Evolutionary conservation across 2,888 invertebrate species (phyloP).

Genomic region (Rhabditophanes sp.): DNA sequence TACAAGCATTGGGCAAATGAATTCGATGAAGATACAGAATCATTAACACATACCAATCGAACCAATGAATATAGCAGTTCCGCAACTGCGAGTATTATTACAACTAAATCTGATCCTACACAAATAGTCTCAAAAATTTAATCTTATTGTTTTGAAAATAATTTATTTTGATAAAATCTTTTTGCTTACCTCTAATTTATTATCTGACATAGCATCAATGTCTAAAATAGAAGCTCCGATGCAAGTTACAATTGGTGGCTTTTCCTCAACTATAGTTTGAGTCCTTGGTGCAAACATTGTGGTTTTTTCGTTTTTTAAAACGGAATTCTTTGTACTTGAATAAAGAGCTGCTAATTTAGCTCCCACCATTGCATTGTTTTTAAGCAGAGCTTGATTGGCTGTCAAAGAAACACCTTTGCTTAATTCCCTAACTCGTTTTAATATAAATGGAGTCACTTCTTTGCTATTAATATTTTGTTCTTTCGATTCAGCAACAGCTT

Average conservation of each 20-base stretch:
- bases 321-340: constrained; percentile 4
- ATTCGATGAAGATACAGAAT: too few relatives aligned
- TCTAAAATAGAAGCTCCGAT: constrained; percentile 43
- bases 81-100: neutral
- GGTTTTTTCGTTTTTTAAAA: constrained; percentile 4
- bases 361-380: constrained; percentile 75
- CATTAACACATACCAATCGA: neutral
- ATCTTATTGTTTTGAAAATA: neutral
- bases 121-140: too few relatives aligned
- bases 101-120: neutral
- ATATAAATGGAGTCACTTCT: constrained; percentile 76
- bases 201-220: constrained; percentile 29
- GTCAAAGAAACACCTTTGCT: constrained; percentile 66
- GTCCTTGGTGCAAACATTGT: neutral
- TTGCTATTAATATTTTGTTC: constrained; percentile 58
- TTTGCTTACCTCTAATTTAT: constrained; percentile 50
- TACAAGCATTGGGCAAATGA: too few relatives aligned
- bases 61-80: neutral
- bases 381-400: constrained; percentile 73
- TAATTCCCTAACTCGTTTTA: constrained; percentile 61
- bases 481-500: constrained; percentile 53
- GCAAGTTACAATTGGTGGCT: constrained; percentile 16
- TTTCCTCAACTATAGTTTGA: constrained; percentile 1
- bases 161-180: constrained; percentile 2
- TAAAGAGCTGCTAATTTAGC: constrained; percentile 59